These are phyloP conservation scores for mouse (Mus musculus) DNA, from an alignment of 2,113 vertebrate genomes.

Conservation along the genomic window DNA sequence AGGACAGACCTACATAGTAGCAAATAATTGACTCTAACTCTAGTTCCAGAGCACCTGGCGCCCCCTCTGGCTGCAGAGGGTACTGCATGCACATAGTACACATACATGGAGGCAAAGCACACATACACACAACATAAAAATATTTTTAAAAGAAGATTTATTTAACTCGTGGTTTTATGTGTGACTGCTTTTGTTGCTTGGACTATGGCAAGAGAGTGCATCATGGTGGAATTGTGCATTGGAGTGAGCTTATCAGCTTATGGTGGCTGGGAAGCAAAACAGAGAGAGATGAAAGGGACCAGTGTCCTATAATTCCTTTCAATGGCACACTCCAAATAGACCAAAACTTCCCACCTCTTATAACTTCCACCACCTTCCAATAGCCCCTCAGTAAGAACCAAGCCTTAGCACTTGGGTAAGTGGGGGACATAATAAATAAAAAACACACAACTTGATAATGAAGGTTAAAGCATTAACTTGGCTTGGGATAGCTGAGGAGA, in stretches of 20 bases:
- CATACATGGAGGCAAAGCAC: neutral
- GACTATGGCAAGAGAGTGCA: no score
- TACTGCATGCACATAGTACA: neutral
- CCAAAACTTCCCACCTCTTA: neutral
- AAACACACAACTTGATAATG: neutral
- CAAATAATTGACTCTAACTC: neutral
- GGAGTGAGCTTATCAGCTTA: neutral
- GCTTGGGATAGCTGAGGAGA: neutral
- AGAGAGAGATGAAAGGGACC: neutral
- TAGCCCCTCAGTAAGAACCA: neutral
- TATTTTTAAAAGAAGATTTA: neutral
- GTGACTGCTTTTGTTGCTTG: neutral
- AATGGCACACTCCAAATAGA: no score
- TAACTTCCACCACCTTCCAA: neutral
- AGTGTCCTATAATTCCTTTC: neutral
- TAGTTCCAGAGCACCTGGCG: neutral
- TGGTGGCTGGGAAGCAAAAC: neutral
- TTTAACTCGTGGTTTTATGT: neutral
- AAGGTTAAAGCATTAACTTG: constrained; percentile 20
- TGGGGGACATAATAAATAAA: neutral
- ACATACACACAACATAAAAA: neutral
- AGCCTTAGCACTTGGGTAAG: neutral
- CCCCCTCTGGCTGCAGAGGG: neutral
- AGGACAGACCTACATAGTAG: neutral
- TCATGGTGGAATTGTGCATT: neutral